Evolutionary conservation across 2,113 vertebrate species (phyloP).

Genomic region (Stercorarius parasiticus): DNA sequence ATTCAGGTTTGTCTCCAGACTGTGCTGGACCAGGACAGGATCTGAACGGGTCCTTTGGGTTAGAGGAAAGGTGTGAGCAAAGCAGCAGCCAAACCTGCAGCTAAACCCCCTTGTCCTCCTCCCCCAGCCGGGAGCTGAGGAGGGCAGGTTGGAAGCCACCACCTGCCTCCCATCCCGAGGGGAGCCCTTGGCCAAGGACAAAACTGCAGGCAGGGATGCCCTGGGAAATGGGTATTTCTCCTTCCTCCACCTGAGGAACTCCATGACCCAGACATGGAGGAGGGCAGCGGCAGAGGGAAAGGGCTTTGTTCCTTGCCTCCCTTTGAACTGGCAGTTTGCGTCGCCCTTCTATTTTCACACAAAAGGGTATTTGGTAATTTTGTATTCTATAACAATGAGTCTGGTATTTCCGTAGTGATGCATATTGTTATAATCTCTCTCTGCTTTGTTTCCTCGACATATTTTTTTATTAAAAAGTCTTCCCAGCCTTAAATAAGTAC

Average conservation of each 20-base stretch:
- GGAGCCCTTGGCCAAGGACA: background rate
- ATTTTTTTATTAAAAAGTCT: constrained; percentile 67
- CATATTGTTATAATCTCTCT: constrained; percentile 55
- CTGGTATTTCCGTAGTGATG: constrained; percentile 53
- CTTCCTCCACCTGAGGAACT: background rate
- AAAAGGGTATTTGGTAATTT: constrained; percentile 27
- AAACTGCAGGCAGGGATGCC: background rate
- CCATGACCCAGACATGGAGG: accelerated
- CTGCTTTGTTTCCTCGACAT: constrained; percentile 61
- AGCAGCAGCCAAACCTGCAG: background rate
- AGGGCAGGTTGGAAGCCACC: background rate
- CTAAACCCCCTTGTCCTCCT: background rate
- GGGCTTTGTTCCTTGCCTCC: background rate
- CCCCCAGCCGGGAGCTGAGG: background rate
- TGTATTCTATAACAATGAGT: constrained; percentile 43
- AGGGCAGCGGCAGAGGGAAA: background rate
- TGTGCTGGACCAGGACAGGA: background rate
- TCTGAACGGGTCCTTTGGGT: background rate
- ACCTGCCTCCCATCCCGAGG: background rate
- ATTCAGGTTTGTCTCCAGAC: background rate
- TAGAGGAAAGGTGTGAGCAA: background rate
- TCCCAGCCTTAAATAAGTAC: constrained; percentile 56
- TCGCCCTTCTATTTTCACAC: background rate
- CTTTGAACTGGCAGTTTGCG: background rate
- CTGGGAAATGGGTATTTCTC: background rate